Percentiles rank a stretch among this genome's conserved stretches.
These are phyloP conservation scores for Monochamus alternatus DNA, from an alignment of 2,888 invertebrate genomes.

Conservation along the genomic window DNA sequence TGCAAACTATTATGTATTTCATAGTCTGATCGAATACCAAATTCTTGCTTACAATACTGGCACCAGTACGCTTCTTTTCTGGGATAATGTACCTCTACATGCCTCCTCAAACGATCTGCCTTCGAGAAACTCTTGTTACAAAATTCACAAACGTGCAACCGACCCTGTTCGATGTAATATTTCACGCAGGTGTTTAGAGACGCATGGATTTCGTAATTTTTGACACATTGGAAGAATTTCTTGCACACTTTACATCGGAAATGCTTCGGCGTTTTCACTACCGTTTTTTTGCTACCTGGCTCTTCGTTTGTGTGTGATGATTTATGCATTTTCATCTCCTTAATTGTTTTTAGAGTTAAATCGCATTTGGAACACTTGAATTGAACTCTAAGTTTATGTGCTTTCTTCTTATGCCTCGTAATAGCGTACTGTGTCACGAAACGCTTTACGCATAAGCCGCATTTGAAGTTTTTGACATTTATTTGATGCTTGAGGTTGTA, in stretches of 20 bases:
- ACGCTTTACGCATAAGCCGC: neutral
- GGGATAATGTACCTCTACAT: neutral
- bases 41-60: neutral
- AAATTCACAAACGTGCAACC: neutral
- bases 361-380: slow-evolving; percentile 3
- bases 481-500: neutral
- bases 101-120: neutral
- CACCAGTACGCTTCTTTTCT: neutral
- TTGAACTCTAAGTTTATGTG: neutral
- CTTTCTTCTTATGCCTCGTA: neutral
- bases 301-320: neutral
- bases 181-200: neutral
- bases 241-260: neutral
- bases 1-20: neutral
- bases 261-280: neutral
- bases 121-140: neutral
- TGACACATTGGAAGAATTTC: neutral
- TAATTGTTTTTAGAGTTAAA: neutral
- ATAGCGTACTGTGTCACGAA: neutral
- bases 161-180: neutral
- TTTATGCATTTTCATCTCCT: neutral
- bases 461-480: slow-evolving; percentile 14
- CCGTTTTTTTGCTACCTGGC: neutral
- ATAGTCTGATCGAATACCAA: neutral
- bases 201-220: neutral